A percentile compares a stretch with the other conserved stretches of the same genome.
phyloP scores from a whole-genome alignment of 2,888 invertebrate species.

The Drosophila stalkeri region DNA sequence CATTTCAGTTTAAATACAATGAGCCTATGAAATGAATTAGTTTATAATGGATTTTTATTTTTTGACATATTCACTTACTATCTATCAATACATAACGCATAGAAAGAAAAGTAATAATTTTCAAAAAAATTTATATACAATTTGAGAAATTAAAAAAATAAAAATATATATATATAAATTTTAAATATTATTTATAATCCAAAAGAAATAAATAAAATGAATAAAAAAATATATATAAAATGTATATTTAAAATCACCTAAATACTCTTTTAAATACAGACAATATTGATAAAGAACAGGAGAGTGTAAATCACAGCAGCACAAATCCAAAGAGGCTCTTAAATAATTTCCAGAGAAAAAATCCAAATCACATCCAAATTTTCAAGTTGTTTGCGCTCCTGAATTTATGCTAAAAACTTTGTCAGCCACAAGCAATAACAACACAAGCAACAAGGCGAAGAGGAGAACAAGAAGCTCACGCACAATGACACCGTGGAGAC shows the following conservation, averaged over 20 bases:
- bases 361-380: constrained; percentile 60
- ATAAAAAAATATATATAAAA: background rate
- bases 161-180: too few species aligned
- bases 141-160: too few species aligned
- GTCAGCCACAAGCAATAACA: constrained; percentile 42
- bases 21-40: background rate
- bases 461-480: constrained; percentile 36
- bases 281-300: background rate
- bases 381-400: constrained; percentile 39
- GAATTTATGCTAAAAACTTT: constrained; percentile 70
- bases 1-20: background rate
- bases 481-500: constrained; percentile 38
- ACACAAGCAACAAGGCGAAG: constrained; percentile 12
- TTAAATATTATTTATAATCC: too few species aligned
- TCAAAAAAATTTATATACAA: too few species aligned
- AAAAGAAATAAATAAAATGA: background rate
- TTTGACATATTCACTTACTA: background rate
- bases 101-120: too few species aligned
- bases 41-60: background rate
- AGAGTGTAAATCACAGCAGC: background rate
- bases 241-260: background rate
- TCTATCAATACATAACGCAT: too few species aligned
- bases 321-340: constrained; percentile 29
- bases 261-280: background rate
- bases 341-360: constrained; percentile 49